Evolutionary conservation across 2,797 vertebrate genomes (phyloP).

Genomic region (Gadopsis marmoratus): DNA sequence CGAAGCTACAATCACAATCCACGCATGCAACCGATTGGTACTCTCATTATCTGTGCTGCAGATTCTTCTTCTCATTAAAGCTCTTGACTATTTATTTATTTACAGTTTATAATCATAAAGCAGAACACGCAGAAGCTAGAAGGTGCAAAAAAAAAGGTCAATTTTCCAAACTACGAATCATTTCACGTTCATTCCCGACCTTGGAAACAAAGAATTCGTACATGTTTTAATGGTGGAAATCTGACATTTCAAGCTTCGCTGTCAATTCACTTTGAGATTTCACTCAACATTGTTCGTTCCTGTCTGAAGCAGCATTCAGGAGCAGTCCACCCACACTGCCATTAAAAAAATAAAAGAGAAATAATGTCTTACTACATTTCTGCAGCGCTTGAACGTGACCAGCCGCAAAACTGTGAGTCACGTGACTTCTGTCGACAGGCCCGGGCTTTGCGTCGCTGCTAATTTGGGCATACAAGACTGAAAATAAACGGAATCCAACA

Average conservation of each 20-base stretch:
- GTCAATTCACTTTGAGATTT: background rate
- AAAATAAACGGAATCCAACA: slow-evolving; percentile 32
- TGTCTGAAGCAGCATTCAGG: background rate
- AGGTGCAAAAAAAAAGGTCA: background rate
- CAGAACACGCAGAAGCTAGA: background rate
- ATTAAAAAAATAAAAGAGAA: background rate
- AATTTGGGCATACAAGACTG: slow-evolving; percentile 15
- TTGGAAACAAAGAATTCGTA: background rate
- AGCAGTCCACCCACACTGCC: background rate
- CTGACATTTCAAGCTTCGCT: too few relatives aligned
- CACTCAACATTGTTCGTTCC: background rate
- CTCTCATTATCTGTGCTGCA: background rate
- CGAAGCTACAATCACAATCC: background rate
- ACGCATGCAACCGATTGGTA: background rate
- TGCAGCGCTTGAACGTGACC: slow-evolving; percentile 2
- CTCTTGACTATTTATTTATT: too few relatives aligned
- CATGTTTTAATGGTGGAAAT: too few relatives aligned
- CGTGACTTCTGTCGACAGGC: slow-evolving; percentile 6
- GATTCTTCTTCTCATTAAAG: background rate
- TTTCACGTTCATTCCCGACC: background rate
- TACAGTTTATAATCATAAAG: too few relatives aligned
- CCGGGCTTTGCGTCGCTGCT: slow-evolving; percentile 14
- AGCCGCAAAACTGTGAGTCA: slow-evolving; percentile 5
- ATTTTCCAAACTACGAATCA: background rate
- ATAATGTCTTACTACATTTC: background rate